phyloP scores from a whole-genome alignment of 2,113 vertebrate genomes.

The Pleuronectes platessa region DNA sequence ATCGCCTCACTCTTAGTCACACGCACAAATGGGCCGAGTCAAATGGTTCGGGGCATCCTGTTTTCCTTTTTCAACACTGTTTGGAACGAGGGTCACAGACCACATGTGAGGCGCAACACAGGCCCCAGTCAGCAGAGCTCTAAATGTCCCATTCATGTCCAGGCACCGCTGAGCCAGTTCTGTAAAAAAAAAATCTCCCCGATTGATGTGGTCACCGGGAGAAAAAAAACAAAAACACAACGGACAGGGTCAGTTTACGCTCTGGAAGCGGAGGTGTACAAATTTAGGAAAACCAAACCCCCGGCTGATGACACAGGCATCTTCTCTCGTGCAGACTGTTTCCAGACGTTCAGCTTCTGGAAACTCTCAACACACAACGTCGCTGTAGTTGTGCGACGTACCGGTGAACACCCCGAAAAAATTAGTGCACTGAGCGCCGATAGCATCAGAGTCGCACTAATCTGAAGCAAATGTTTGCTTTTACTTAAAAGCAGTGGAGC shows the following conservation, averaged over 20 bases:
- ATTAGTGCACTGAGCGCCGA: slow-evolving; percentile 45
- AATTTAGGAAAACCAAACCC: slow-evolving; percentile 68
- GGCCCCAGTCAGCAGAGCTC: slow-evolving; percentile 71
- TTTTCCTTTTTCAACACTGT: slow-evolving; percentile 66
- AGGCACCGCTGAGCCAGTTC: slow-evolving; percentile 39
- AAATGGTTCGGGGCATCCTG: slow-evolving; percentile 61
- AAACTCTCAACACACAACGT: slow-evolving; percentile 66
- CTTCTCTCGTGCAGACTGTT: slow-evolving; percentile 54
- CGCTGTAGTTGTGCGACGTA: slow-evolving; percentile 55
- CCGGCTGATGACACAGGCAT: slow-evolving; percentile 56
- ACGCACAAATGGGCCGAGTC: slow-evolving; percentile 54
- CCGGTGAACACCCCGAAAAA: slow-evolving; percentile 43
- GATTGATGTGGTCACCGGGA: slow-evolving; percentile 73
- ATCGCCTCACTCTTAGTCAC: slow-evolving; percentile 62
- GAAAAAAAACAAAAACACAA: slow-evolving; percentile 44
- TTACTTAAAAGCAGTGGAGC: slow-evolving; percentile 21
- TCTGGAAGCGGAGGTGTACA: slow-evolving; percentile 66
- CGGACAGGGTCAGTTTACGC: slow-evolving; percentile 60
- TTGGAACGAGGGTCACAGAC: slow-evolving; percentile 74
- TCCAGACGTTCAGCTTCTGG: slow-evolving; percentile 68
- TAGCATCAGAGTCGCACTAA: slow-evolving; percentile 51
- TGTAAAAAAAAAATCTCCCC: slow-evolving; percentile 56
- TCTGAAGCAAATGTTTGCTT: slow-evolving; percentile 72
- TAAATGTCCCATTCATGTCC: slow-evolving; percentile 77
- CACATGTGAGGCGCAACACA: slow-evolving; percentile 78